phyloP scores from a whole-genome alignment of 2,888 invertebrate species.

The Tanytarsus gracilentus region DNA sequence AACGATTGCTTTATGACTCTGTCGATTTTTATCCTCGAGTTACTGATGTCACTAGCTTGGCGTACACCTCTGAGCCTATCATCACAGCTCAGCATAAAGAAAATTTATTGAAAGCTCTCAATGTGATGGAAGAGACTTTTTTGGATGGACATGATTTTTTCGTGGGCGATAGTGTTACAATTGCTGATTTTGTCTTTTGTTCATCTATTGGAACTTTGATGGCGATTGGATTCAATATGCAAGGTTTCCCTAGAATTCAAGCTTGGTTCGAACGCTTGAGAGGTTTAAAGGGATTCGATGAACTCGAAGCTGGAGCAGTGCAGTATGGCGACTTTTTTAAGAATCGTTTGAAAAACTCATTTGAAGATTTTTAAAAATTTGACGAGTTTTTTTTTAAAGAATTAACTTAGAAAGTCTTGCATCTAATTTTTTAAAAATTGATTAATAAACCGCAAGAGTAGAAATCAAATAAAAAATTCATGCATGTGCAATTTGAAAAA shows the following conservation, averaged over 20 bases:
- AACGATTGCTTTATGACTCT: conserved; percentile 44
- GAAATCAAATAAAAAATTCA: no score
- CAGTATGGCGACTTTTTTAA: background rate
- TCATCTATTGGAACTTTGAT: conserved; percentile 39
- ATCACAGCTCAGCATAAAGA: conserved; percentile 29
- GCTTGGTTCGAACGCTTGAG: conserved; percentile 45
- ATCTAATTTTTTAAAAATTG: no score
- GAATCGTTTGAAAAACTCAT: background rate
- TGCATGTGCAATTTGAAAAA: no score
- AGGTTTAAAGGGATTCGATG: conserved; percentile 29
- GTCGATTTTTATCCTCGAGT: conserved; percentile 45
- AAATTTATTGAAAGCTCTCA: conserved; percentile 43
- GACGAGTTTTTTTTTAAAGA: background rate
- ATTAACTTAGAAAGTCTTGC: no score
- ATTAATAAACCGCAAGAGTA: no score
- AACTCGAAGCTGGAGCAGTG: conserved; percentile 3
- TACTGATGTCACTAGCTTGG: conserved; percentile 38
- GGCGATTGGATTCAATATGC: conserved; percentile 39
- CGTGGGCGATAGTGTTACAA: conserved; percentile 45
- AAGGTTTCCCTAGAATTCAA: conserved; percentile 42
- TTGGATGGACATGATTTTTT: conserved; percentile 45
- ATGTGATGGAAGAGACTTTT: conserved; percentile 45
- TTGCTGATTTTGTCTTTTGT: conserved; percentile 46
- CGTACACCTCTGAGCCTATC: background rate
- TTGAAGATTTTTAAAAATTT: background rate